phyloP scores from a whole-genome alignment of 2,888 invertebrate genomes.

The Limenitis camilla region DNA sequence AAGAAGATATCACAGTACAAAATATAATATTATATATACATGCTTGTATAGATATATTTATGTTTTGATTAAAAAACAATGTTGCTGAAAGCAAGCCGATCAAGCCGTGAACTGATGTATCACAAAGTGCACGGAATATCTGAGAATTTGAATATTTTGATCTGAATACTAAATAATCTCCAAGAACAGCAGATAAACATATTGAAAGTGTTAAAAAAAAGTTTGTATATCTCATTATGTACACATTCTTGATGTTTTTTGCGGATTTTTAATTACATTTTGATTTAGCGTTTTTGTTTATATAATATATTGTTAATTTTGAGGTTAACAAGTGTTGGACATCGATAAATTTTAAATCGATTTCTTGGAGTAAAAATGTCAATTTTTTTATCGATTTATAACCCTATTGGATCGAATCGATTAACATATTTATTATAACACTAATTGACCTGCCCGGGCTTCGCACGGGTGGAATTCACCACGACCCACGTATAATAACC shows the following conservation, averaged over 20 bases:
- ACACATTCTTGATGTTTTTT: not conserved
- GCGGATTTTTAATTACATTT: not conserved
- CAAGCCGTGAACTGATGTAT: slow-evolving; percentile 45
- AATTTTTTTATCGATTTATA: too few relatives aligned
- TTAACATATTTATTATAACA: too few relatives aligned
- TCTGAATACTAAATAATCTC: slow-evolving; percentile 55
- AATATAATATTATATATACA: slow-evolving; percentile 39
- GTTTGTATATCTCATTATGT: slow-evolving; percentile 41
- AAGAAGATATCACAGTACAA: slow-evolving; percentile 48
- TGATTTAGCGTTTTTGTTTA: not conserved
- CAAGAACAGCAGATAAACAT: slow-evolving; percentile 38
- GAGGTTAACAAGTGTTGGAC: too few relatives aligned
- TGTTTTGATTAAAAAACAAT: slow-evolving; percentile 47
- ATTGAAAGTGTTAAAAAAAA: slow-evolving; percentile 38
- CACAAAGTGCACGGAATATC: slow-evolving; percentile 45
- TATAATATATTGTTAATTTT: too few relatives aligned
- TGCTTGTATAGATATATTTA: slow-evolving; percentile 30
- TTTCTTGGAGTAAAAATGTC: too few relatives aligned
- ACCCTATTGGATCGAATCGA: too few relatives aligned
- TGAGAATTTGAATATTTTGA: slow-evolving; percentile 47
- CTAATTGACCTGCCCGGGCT: too few relatives aligned
- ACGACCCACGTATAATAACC: too few relatives aligned
- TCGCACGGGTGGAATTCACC: too few relatives aligned
- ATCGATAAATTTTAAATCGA: too few relatives aligned
- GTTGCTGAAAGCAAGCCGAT: slow-evolving; percentile 50